A percentile compares a stretch with the other conserved stretches of the same genome.
Conservation (phyloP, 2,113 vertebrate species). For the Phyllostomus discolor region DNA sequence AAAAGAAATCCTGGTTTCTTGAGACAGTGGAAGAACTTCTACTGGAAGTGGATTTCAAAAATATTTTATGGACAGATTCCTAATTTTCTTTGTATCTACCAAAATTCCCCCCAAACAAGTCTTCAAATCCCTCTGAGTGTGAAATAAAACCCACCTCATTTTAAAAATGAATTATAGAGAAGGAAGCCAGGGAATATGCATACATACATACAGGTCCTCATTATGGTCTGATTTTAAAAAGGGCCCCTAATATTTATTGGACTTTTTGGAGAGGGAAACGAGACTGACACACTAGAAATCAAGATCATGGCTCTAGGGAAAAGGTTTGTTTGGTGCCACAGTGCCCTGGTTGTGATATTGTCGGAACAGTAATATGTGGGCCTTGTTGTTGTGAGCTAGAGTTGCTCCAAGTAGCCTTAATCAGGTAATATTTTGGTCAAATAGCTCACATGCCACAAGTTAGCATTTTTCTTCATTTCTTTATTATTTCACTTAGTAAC, state of each 20-base stretch:
- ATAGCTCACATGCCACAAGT: background rate
- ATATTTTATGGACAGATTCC: background rate
- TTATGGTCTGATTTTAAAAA: background rate
- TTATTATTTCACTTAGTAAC: background rate
- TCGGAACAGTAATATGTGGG: background rate
- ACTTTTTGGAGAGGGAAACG: background rate
- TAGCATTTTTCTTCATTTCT: background rate
- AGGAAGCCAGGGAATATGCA: background rate
- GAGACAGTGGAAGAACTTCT: background rate
- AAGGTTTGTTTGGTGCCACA: background rate
- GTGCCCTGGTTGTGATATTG: background rate
- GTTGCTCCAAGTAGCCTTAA: background rate
- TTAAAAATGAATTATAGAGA: background rate
- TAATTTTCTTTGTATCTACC: background rate
- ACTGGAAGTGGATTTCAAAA: background rate
- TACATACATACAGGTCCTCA: background rate
- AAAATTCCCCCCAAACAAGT: background rate
- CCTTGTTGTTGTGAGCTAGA: background rate
- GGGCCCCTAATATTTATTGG: background rate
- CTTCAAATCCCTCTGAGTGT: background rate
- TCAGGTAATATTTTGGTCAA: background rate
- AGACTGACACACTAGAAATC: background rate
- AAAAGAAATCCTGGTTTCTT: background rate
- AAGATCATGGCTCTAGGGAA: background rate
- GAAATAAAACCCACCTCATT: background rate